A percentile compares a stretch with the other conserved stretches of the same genome.
Conservation (phyloP, 2,888 invertebrate species). For the Tryphoninae sp. region DNA sequence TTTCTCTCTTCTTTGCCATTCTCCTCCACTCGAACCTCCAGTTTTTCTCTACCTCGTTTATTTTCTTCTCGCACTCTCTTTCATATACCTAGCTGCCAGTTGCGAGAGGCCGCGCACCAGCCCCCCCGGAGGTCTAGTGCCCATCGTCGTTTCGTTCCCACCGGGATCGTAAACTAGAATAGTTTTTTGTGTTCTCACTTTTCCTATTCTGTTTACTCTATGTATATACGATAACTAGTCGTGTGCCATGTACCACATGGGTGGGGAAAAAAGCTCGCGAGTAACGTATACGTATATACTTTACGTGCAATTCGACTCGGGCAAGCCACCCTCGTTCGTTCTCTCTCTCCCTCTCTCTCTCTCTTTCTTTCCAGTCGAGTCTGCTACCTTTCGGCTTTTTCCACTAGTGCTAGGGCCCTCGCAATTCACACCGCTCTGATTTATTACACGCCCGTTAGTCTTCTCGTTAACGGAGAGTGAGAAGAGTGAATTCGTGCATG, state of each 20-base stretch:
- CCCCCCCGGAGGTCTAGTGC: background rate
- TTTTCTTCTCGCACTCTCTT: background rate
- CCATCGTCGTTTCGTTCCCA: constrained; percentile 21
- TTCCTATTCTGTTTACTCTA: background rate
- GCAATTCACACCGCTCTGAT: constrained; percentile 32
- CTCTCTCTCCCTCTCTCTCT: background rate
- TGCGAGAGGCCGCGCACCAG: background rate
- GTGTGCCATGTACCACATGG: background rate
- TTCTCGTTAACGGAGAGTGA: constrained; percentile 48
- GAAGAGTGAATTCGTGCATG: constrained; percentile 45
- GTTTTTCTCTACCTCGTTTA: background rate
- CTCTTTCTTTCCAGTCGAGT: background rate
- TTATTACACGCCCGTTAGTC: constrained; percentile 42
- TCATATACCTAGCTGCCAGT: constrained; percentile 16
- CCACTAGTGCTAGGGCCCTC: background rate
- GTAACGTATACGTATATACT: background rate
- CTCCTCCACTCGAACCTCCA: background rate
- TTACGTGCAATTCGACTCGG: background rate
- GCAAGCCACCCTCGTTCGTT: constrained; percentile 11
- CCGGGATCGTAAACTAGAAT: constrained; percentile 38
- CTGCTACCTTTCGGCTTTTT: constrained; percentile 24
- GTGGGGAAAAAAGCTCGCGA: background rate
- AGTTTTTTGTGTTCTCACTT: constrained; percentile 15
- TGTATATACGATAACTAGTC: background rate
- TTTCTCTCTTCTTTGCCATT: background rate